A percentile compares a stretch with the other conserved stretches of the same genome.
Conservation (phyloP, 37 sponge, comb jelly and placozoan species). For the Halisarca cf. caerulea region DNA sequence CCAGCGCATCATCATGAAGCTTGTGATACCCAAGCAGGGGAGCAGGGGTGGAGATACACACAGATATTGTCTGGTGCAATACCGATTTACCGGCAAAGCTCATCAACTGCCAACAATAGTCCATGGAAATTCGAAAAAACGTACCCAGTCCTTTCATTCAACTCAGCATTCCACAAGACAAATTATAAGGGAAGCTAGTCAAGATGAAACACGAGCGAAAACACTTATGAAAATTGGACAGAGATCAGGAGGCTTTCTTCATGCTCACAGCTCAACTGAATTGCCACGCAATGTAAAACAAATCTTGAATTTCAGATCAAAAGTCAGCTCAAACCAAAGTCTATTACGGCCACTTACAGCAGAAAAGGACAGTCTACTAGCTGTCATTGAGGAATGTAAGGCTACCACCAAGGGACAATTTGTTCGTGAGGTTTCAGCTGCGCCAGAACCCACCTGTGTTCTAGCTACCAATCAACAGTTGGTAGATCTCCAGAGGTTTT, state of each 20-base stretch:
- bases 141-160: neutral
- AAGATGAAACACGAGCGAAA: neutral
- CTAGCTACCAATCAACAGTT: conserved; percentile 4
- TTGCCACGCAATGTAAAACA: neutral
- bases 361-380: neutral
- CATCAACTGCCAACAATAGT: neutral
- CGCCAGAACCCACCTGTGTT: conserved; percentile 16
- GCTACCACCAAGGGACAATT: neutral
- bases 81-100: neutral
- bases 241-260: neutral
- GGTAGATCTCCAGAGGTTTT: neutral
- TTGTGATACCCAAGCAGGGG: neutral
- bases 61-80: neutral
- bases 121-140: conserved; percentile 1
- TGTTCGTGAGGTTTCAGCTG: conserved; percentile 1
- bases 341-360: neutral
- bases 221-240: neutral
- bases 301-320: neutral
- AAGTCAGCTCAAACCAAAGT: neutral
- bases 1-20: neutral
- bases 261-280: conserved; percentile 2
- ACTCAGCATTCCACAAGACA: conserved; percentile 8
- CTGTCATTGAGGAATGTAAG: conserved; percentile 2
- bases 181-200: neutral
- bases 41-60: neutral